Percentiles rank a stretch among this genome's conserved stretches.
Conservation (phyloP, 1,140 invertebrate species). For the Cherax destructor region DNA sequence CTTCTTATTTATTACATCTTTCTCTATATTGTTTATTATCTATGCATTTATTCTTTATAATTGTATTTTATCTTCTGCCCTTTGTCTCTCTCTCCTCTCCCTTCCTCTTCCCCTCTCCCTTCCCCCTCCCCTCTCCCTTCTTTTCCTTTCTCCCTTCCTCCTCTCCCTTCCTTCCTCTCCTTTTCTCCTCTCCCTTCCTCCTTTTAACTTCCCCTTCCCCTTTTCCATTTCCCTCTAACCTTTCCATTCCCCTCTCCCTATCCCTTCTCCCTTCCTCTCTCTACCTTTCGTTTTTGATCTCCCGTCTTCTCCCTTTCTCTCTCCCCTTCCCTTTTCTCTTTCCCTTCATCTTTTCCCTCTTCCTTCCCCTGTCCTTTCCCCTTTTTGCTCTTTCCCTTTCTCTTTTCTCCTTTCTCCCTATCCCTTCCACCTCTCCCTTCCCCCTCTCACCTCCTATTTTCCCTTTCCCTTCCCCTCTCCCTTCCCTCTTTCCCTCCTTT, state of each 20-base stretch:
- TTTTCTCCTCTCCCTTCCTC: not conserved
- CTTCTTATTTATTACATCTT: not conserved
- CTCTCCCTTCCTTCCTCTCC: not conserved
- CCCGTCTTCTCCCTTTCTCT: not conserved
- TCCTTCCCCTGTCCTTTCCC: not conserved
- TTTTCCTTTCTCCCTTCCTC: not conserved
- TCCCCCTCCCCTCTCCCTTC: not conserved
- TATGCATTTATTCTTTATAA: no score
- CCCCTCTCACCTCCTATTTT: no score
- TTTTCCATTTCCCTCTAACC: no score
- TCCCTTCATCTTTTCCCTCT: no score
- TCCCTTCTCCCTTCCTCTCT: no score
- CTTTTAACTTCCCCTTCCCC: no score
- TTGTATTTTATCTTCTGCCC: not conserved
- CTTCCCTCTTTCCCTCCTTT: not conserved
- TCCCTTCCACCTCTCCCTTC: not conserved
- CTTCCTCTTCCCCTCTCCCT: not conserved
- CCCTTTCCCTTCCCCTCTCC: not conserved
- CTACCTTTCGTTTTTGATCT: not conserved
- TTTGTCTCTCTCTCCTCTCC: slow-evolving; percentile 13
- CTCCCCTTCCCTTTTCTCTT: not conserved
- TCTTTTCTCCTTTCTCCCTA: not conserved
- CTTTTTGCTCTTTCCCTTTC: no score
- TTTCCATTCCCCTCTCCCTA: no score
- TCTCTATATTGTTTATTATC: no score